These are phyloP conservation scores for Toxonevra muliebris DNA, from an alignment of 2,888 invertebrate genomes.

Conservation along the genomic window DNA sequence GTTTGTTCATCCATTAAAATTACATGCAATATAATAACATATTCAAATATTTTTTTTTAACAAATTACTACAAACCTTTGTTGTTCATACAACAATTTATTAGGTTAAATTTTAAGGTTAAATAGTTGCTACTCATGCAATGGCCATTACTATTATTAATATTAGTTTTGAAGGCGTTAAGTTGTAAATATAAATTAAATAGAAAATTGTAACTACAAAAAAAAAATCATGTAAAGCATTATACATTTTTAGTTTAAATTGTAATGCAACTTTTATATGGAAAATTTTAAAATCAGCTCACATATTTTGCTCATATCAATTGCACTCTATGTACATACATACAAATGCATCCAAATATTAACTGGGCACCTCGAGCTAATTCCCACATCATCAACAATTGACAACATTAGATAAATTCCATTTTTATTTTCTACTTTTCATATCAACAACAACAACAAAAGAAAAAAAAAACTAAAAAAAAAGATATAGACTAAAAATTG, in stretches of 20 bases:
- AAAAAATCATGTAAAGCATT: not conserved
- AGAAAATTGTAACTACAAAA: not conserved
- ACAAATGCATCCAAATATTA: not conserved
- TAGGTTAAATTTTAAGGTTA: too few species aligned
- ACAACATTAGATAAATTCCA: conserved; percentile 50
- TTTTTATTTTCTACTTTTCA: not conserved
- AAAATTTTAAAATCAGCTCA: not conserved
- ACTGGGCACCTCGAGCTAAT: conserved; percentile 37
- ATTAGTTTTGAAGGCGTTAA: not conserved
- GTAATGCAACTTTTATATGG: not conserved
- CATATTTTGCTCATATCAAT: not conserved
- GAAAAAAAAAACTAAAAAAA: not conserved
- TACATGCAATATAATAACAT: too few species aligned
- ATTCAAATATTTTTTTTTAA: too few species aligned
- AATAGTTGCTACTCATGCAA: too few species aligned
- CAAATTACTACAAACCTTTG: too few species aligned
- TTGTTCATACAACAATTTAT: too few species aligned
- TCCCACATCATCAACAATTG: conserved; percentile 26
- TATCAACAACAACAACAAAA: conserved; percentile 7
- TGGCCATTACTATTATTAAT: too few species aligned
- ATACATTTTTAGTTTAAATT: not conserved
- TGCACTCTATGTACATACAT: not conserved
- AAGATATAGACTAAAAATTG: not conserved
- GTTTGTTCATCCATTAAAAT: too few species aligned
- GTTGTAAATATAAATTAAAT: not conserved